These are phyloP conservation scores for Pterois miles DNA, from an alignment of 2,797 vertebrate genomes.

Conservation along the genomic window DNA sequence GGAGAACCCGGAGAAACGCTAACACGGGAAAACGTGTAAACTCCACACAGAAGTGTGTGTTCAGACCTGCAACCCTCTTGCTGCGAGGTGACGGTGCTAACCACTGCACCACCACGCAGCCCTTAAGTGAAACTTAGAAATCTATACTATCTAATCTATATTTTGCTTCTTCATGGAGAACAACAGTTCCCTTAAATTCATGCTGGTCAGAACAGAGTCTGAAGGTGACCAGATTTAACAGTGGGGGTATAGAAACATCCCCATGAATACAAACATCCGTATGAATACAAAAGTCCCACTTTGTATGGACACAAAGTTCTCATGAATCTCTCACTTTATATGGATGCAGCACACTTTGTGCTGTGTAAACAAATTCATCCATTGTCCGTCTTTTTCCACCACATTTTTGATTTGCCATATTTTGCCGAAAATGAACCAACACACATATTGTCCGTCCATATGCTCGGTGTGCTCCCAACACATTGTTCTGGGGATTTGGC, in stretches of 20 bases:
- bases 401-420: neutral
- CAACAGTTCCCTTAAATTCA: neutral
- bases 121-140: neutral
- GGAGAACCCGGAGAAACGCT: too few species aligned
- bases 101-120: too few species aligned
- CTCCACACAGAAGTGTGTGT: too few species aligned
- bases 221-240: conserved; percentile 4
- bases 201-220: neutral
- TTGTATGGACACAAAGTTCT: neutral
- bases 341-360: neutral
- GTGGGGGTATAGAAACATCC: neutral
- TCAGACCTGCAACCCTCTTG: too few species aligned
- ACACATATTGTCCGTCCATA: conserved; percentile 35
- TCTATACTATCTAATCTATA: neutral
- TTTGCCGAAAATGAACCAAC: conserved; percentile 8
- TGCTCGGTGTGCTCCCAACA: conserved; percentile 9
- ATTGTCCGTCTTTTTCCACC: neutral
- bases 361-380: neutral
- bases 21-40: too few species aligned
- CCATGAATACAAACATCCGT: neutral
- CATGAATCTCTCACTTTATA: neutral
- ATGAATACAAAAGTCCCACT: neutral
- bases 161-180: neutral
- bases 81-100: too few species aligned
- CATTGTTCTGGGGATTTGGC: conserved; percentile 21